These are phyloP conservation scores for Edolisoma coerulescens DNA, from an alignment of 2,113 vertebrate species.

Conservation along the genomic window DNA sequence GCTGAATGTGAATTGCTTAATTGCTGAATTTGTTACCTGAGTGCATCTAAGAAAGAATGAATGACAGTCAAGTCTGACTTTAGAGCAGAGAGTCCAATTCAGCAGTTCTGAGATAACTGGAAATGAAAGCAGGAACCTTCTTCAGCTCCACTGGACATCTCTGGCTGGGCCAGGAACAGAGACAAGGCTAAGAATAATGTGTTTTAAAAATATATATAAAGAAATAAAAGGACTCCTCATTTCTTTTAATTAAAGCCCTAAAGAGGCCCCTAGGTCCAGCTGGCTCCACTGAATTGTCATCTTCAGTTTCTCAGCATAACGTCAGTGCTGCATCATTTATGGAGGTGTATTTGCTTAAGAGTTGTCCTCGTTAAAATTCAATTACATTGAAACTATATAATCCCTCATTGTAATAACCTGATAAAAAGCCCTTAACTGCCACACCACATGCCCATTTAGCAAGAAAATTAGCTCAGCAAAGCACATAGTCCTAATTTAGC, in stretches of 20 bases:
- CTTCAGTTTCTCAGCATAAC: slow-evolving; percentile 2
- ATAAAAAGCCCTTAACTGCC: slow-evolving; percentile 51
- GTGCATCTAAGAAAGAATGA: background rate
- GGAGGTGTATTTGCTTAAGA: slow-evolving; percentile 48
- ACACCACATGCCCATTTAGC: slow-evolving; percentile 25
- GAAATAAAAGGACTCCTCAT: accelerated
- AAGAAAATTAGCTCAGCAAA: slow-evolving; percentile 47
- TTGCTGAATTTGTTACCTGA: background rate
- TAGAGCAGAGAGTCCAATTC: background rate
- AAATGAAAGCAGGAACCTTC: background rate
- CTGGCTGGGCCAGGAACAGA: background rate
- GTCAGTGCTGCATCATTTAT: slow-evolving; percentile 24
- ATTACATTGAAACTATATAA: slow-evolving; percentile 49
- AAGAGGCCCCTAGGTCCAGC: background rate
- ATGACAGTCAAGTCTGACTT: background rate
- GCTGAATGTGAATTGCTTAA: background rate
- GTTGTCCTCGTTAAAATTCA: slow-evolving; percentile 51
- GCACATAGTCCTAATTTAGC: slow-evolving; percentile 45
- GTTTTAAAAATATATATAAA: background rate
- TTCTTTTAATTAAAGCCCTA: slow-evolving; percentile 1
- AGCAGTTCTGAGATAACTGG: background rate
- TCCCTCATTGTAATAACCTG: slow-evolving; percentile 54
- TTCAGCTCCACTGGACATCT: background rate
- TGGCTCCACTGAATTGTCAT: background rate
- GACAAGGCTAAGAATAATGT: background rate